phyloP scores from a whole-genome alignment of 2,888 invertebrate species.

The Volucella bombylans region DNA sequence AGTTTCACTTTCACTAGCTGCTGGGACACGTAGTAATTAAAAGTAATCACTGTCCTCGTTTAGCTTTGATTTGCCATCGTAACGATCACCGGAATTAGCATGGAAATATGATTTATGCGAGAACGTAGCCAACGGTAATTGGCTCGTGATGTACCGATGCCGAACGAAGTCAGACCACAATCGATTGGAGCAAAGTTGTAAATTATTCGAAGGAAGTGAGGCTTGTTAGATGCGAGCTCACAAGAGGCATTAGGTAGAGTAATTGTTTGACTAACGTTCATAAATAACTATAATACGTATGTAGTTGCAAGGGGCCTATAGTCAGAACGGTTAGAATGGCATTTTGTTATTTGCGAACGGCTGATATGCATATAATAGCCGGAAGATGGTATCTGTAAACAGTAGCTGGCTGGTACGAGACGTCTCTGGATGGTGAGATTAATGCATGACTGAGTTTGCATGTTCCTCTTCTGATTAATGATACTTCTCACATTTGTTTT shows the following conservation, averaged over 20 bases:
- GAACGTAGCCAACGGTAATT: slow-evolving; percentile 36
- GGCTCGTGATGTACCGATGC: slow-evolving; percentile 11
- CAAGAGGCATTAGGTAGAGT: slow-evolving; percentile 60
- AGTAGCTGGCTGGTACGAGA: slow-evolving; percentile 8
- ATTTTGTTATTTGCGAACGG: slow-evolving; percentile 46
- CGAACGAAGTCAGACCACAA: slow-evolving; percentile 10
- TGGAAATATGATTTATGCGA: slow-evolving; percentile 48
- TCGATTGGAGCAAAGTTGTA: slow-evolving; percentile 5
- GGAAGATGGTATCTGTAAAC: slow-evolving; percentile 51
- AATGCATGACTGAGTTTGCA: slow-evolving; percentile 40
- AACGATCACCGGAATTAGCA: slow-evolving; percentile 46
- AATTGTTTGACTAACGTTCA: slow-evolving; percentile 50
- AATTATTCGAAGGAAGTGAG: slow-evolving; percentile 41
- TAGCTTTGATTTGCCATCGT: slow-evolving; percentile 29
- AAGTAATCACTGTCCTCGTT: slow-evolving; percentile 49
- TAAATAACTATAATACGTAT: slow-evolving; percentile 37
- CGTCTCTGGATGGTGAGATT: slow-evolving; percentile 13
- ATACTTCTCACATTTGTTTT: background rate
- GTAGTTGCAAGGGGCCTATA: background rate
- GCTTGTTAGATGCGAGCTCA: slow-evolving; percentile 39
- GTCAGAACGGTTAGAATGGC: background rate
- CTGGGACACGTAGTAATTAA: slow-evolving; percentile 61
- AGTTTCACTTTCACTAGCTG: slow-evolving; percentile 31
- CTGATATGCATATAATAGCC: slow-evolving; percentile 47
- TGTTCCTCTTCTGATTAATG: slow-evolving; percentile 26